Percentiles rank a stretch among this genome's conserved stretches.
Evolutionary conservation across 2,888 invertebrate species (phyloP).

Genomic region (Caradrina kadenii): DNA sequence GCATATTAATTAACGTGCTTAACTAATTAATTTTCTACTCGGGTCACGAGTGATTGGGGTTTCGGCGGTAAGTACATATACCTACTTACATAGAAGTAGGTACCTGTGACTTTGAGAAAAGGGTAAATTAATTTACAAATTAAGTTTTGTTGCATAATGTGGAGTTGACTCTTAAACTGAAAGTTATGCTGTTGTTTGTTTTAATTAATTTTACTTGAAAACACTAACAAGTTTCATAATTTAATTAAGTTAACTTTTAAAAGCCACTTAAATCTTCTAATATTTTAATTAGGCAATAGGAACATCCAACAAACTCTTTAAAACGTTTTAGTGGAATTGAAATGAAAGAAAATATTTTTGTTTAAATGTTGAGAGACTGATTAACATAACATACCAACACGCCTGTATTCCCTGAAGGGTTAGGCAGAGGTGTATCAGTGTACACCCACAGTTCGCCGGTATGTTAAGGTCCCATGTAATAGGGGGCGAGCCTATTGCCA

Average conservation of each 20-base stretch:
- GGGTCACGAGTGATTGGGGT: conserved; percentile 37
- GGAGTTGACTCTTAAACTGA: conserved; percentile 25
- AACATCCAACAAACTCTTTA: conserved; percentile 9
- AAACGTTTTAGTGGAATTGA: conserved; percentile 19
- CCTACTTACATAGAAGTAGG: neutral
- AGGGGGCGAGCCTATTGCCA: too few species aligned
- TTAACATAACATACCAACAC: too few species aligned
- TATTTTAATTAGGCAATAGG: conserved; percentile 32
- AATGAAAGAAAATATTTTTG: conserved; percentile 9
- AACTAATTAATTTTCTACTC: conserved; percentile 42
- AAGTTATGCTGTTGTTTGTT: conserved; percentile 32
- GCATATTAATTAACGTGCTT: conserved; percentile 32
- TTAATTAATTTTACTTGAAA: conserved; percentile 46
- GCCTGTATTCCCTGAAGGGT: too few species aligned
- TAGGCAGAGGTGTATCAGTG: too few species aligned
- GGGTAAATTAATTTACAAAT: conserved; percentile 31
- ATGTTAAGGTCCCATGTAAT: too few species aligned
- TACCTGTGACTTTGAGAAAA: conserved; percentile 1
- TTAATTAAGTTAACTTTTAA: conserved; percentile 40
- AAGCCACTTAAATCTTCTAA: conserved; percentile 38
- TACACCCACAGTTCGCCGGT: too few species aligned
- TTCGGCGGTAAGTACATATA: neutral
- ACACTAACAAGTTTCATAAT: conserved; percentile 46
- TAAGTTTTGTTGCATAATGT: conserved; percentile 39
- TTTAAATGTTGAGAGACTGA: too few species aligned